Conservation (phyloP, 2,888 invertebrate species). For the Morpho deidamia region DNA sequence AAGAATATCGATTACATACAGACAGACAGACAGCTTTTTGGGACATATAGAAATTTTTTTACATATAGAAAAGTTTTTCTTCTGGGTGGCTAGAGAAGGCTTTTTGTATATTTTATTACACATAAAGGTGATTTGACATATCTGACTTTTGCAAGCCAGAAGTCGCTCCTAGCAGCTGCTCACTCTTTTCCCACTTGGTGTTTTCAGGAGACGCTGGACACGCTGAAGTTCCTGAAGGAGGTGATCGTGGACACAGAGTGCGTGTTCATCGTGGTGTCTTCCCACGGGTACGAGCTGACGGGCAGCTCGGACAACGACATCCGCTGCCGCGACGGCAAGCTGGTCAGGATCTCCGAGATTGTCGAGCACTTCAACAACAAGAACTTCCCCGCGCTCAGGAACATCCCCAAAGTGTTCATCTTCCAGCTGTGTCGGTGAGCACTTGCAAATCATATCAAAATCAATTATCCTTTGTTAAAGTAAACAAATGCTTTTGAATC, state of each 20-base stretch:
- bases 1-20: no score
- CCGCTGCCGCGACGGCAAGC: constrained; percentile 76
- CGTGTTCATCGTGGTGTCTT: constrained; percentile 81
- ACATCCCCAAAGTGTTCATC: constrained; percentile 85
- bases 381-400: constrained; percentile 68
- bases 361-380: constrained; percentile 78
- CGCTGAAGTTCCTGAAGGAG: constrained; percentile 52
- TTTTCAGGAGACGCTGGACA: constrained; percentile 49
- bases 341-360: constrained; percentile 71
- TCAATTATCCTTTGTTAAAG: no score
- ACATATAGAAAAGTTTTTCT: no score
- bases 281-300: constrained; percentile 78
- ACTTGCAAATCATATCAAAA: not conserved
- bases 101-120: no score
- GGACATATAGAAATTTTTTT: no score
- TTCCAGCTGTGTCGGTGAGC: constrained; percentile 84
- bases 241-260: constrained; percentile 73
- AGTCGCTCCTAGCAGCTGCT: no score
- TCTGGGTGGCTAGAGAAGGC: no score
- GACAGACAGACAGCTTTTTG: no score
- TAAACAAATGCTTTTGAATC: no score
- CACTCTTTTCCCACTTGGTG: no score
- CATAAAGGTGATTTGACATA: no score
- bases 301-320: constrained; percentile 74
- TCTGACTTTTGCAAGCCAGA: no score